Percentiles rank a stretch among this genome's conserved stretches.
Evolutionary conservation across 2,797 vertebrate species (phyloP).

Genomic region (Mormyrus proboscirostris): DNA sequence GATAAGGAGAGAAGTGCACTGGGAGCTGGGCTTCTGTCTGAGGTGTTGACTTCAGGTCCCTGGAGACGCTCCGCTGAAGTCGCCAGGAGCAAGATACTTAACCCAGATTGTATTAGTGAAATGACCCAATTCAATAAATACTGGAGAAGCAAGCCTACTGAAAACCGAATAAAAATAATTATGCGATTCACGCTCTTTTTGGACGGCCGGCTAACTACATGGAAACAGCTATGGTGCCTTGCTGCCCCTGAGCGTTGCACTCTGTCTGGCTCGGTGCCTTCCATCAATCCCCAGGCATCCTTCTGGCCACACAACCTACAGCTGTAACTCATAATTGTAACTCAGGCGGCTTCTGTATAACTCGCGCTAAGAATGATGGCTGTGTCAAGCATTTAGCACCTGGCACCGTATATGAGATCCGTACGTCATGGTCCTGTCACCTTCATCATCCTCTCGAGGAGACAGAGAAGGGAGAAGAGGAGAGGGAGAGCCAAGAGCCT

Average conservation of each 20-base stretch:
- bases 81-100: background rate
- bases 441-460: background rate
- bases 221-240: background rate
- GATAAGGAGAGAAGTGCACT: background rate
- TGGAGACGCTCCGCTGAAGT: background rate
- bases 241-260: background rate
- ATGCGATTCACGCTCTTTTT: background rate
- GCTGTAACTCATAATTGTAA: constrained; percentile 3
- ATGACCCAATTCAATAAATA: background rate
- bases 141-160: background rate
- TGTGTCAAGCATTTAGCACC: background rate
- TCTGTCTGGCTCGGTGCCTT: background rate
- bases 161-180: background rate
- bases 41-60: background rate
- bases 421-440: background rate
- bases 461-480: background rate
- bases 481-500: background rate
- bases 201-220: background rate
- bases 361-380: background rate
- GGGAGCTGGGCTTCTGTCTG: background rate
- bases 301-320: background rate
- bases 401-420: background rate
- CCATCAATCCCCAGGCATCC: background rate
- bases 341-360: background rate
- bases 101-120: background rate